Evolutionary conservation across 1,140 invertebrate species (phyloP), one percentile per base, ranked within the genome.

Genomic region (Paralvinella palmiformis): DNA sequence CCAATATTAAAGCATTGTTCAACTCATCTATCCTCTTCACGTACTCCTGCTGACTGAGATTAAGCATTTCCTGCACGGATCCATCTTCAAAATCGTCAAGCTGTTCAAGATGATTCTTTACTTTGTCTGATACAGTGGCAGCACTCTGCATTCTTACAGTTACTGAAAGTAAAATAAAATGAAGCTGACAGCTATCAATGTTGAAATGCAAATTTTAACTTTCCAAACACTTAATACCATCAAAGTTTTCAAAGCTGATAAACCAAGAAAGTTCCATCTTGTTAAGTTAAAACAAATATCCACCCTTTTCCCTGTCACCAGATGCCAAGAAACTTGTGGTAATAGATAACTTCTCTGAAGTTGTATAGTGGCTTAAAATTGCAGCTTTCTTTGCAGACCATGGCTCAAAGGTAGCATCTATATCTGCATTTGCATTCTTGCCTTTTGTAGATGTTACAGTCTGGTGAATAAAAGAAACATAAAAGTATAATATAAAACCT

Each of bases 1-100:
- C 92, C 76, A 84, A 76, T 31, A 91, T 87, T 17, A 98, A 83
- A 78, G 94, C 92, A 73, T 89, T 88, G 81, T 94, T 93, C 2
- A 97, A 83, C 79, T 94, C 88, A 71, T 94, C 90, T 63, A 98
- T 92, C 69, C 89, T 85, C 29, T 85, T 85, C 0, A 91, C 87
- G 83, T 94, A 97, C 76, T 98, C 94, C 74, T 94, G 88, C 76
- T 96, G 94, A 4, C 88, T 89, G 36, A 97, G 83, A 72, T 93
- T 89, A 33, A 83, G 74, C 79, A 93, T 87, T 82, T 93, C 91
- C 72, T 88, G 86, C 37, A 93, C 85, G 61, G 88, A 88, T 7
- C 89, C 88, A 72, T 81, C 92, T 76, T 96, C 93, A 83, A 94
- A 91, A 71, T 94, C 91, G 85, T 97, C 94, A 52, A 97, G 79